Conservation (phyloP, 2,113 vertebrate species). For the Strigops habroptila region DNA sequence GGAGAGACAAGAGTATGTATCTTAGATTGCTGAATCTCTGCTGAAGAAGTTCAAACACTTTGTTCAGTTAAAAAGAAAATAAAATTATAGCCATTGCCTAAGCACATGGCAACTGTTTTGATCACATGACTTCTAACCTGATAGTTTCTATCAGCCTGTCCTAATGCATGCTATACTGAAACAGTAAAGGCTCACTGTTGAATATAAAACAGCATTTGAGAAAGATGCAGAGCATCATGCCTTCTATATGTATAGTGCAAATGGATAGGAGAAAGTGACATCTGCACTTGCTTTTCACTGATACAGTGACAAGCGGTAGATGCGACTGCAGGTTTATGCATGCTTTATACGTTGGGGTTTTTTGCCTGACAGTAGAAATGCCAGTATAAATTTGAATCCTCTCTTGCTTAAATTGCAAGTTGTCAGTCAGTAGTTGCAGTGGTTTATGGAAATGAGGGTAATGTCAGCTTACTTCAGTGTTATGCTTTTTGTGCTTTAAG, state of each 20-base stretch:
- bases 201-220: not conserved
- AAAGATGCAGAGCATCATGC: not conserved
- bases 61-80: not conserved
- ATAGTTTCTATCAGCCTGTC: not conserved
- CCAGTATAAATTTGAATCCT: constrained; percentile 41
- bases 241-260: not conserved
- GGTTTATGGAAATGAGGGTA: constrained; percentile 47
- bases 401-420: constrained; percentile 31
- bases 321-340: not conserved
- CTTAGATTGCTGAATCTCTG: not conserved
- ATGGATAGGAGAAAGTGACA: not conserved
- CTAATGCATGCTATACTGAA: not conserved
- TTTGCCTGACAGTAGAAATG: constrained; percentile 39
- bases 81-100: not conserved
- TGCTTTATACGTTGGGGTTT: not conserved
- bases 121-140: not conserved
- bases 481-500: constrained; percentile 10
- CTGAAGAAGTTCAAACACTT: not conserved
- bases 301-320: not conserved
- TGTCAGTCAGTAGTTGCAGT: constrained; percentile 16
- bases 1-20: not conserved
- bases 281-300: not conserved
- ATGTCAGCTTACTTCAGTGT: constrained; percentile 53
- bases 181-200: not conserved
- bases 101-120: not conserved